These are phyloP conservation scores for Pogonocherus hispidulus DNA, from an alignment of 2,888 invertebrate species.

Conservation along the genomic window DNA sequence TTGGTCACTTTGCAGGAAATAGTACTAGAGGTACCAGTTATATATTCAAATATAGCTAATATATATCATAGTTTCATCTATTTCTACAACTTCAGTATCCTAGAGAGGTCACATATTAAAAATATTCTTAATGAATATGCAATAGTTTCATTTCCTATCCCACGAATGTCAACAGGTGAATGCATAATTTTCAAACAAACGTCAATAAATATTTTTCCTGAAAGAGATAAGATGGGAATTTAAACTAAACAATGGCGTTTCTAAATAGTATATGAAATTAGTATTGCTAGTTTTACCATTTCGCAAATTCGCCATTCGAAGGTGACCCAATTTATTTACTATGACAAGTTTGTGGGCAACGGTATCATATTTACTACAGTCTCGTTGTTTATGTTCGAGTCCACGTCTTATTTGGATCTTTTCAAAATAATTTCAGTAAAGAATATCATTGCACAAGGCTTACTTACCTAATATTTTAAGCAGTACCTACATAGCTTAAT, in stretches of 20 bases:
- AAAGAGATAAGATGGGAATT: neutral
- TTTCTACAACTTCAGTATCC: neutral
- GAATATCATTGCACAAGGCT: too few relatives aligned
- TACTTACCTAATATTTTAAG: too few relatives aligned
- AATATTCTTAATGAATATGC: neutral
- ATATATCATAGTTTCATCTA: neutral
- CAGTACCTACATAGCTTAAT: too few relatives aligned
- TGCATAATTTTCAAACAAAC: constrained; percentile 7
- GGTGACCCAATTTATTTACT: constrained; percentile 8
- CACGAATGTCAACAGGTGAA: neutral
- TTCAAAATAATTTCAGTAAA: too few relatives aligned
- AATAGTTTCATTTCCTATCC: neutral
- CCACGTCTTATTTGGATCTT: too few relatives aligned
- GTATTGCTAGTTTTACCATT: constrained; percentile 19
- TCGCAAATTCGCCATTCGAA: constrained; percentile 9
- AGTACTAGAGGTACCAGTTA: too few relatives aligned
- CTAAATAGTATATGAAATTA: constrained; percentile 23
- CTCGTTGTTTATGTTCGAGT: too few relatives aligned
- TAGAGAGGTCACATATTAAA: neutral
- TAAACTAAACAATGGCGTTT: constrained; percentile 5
- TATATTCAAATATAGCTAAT: too few relatives aligned
- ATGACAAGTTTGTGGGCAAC: constrained; percentile 13
- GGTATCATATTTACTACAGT: too few relatives aligned
- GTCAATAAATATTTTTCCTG: neutral
- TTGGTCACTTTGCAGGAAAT: too few relatives aligned